Conservation (phyloP, 2,888 invertebrate species). For the Drosophila colorata region DNA sequence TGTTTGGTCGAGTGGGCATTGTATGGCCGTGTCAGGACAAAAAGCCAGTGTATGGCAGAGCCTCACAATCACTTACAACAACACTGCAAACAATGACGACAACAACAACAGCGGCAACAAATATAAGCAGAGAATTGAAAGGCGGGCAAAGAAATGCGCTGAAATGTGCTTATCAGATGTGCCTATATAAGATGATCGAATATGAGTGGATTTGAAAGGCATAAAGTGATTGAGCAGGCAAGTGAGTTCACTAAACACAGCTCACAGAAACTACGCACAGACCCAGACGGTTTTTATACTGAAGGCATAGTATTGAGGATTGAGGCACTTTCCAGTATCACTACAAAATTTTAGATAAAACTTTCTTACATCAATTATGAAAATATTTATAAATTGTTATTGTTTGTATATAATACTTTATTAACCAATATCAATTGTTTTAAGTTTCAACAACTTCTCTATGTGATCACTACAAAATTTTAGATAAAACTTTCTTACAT, state of each 20-base stretch:
- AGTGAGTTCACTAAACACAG: not conserved
- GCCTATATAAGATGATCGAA: slow-evolving; percentile 31
- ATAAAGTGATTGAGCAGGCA: slow-evolving; percentile 20
- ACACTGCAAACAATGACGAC: slow-evolving; percentile 44
- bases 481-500: no score
- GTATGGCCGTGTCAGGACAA: slow-evolving; percentile 59
- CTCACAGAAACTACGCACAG: no score
- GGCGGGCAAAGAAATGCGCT: slow-evolving; percentile 35
- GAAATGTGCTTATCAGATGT: slow-evolving; percentile 29
- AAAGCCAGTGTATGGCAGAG: slow-evolving; percentile 61
- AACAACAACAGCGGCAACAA: slow-evolving; percentile 18
- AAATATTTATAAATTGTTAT: no score
- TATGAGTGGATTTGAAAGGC: slow-evolving; percentile 15
- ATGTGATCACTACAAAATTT: no score
- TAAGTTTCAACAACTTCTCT: no score
- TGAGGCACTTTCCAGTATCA: no score
- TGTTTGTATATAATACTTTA: no score
- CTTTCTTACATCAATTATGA: no score
- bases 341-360: no score
- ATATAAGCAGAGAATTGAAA: slow-evolving; percentile 43
- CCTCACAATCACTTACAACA: slow-evolving; percentile 67
- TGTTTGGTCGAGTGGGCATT: slow-evolving; percentile 52
- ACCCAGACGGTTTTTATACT: no score
- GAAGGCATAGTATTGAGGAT: no score
- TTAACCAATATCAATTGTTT: no score